These are phyloP conservation scores for Miniopterus natalensis DNA, from an alignment of 2,113 vertebrate species.

Conservation along the genomic window DNA sequence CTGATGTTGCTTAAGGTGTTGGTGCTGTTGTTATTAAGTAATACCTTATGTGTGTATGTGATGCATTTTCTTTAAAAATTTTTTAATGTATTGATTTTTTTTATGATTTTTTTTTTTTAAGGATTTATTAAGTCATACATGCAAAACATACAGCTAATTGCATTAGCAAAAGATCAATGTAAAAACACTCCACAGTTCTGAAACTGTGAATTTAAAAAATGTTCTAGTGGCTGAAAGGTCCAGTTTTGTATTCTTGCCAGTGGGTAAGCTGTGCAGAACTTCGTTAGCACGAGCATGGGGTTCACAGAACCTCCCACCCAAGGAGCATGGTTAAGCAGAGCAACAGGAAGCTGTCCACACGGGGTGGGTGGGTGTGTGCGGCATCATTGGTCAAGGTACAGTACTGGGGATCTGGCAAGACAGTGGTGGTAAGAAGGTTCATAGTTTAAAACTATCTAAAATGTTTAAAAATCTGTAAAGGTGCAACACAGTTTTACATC, in stretches of 20 bases:
- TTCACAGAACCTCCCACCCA: slow-evolving; percentile 87
- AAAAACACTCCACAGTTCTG: slow-evolving; percentile 91
- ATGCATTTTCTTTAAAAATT: background rate
- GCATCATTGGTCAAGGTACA: slow-evolving; percentile 81
- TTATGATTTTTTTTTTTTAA: slow-evolving; percentile 80
- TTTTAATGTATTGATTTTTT: too few relatives aligned
- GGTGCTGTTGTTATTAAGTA: background rate
- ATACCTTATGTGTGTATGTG: fast-evolving
- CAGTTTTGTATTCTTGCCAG: slow-evolving; percentile 84
- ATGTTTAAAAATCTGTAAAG: slow-evolving; percentile 83
- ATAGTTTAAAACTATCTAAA: slow-evolving; percentile 82
- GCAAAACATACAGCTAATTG: slow-evolving; percentile 92
- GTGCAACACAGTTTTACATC: slow-evolving; percentile 89
- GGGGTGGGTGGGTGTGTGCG: slow-evolving; percentile 67
- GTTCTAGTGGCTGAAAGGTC: slow-evolving; percentile 88
- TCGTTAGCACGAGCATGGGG: slow-evolving; percentile 84
- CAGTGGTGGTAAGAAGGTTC: slow-evolving; percentile 74
- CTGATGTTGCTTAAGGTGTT: too few relatives aligned
- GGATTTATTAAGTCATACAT: slow-evolving; percentile 93
- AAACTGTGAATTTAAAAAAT: slow-evolving; percentile 86
- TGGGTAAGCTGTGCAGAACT: slow-evolving; percentile 82
- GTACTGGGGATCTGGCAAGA: slow-evolving; percentile 78
- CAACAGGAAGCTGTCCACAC: slow-evolving; percentile 69
- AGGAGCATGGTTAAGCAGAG: slow-evolving; percentile 75
- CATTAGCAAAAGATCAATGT: slow-evolving; percentile 94